phyloP scores from a whole-genome alignment of 1,140 invertebrate genomes.

The Vanessa atalanta region DNA sequence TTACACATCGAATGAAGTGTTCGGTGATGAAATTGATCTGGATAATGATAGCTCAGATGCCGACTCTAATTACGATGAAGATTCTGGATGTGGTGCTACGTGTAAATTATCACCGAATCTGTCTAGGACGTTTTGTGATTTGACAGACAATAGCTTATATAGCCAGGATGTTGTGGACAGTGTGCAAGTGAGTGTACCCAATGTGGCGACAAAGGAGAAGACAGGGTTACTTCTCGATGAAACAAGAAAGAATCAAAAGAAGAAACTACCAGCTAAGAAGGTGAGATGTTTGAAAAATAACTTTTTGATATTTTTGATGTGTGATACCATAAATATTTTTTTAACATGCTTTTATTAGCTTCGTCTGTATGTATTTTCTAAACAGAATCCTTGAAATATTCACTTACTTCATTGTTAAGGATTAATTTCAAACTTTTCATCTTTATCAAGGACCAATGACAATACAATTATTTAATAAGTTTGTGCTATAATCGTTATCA shows the following conservation, averaged over 20 bases:
- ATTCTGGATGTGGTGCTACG: slow-evolving; percentile 50
- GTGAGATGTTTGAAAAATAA: slow-evolving; percentile 38
- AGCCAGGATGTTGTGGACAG: slow-evolving; percentile 63
- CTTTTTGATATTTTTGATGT: too few relatives aligned
- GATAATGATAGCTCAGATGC: slow-evolving; percentile 41
- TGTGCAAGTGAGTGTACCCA: slow-evolving; percentile 37
- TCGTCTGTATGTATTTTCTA: too few relatives aligned
- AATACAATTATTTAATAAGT: too few relatives aligned
- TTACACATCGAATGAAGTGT: slow-evolving; percentile 68
- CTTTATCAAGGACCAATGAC: too few relatives aligned
- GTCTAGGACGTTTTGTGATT: slow-evolving; percentile 61
- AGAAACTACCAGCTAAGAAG: slow-evolving; percentile 53
- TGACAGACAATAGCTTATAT: slow-evolving; percentile 66
- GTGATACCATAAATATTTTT: too few relatives aligned
- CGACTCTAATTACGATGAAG: slow-evolving; percentile 58
- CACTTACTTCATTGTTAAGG: too few relatives aligned
- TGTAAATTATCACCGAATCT: slow-evolving; percentile 54
- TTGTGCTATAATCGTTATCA: too few relatives aligned
- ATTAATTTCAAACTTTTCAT: too few relatives aligned
- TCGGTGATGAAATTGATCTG: slow-evolving; percentile 48
- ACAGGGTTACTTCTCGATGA: slow-evolving; percentile 51
- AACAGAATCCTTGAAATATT: too few relatives aligned
- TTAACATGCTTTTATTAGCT: too few relatives aligned
- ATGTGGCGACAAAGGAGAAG: slow-evolving; percentile 22
- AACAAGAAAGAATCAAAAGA: slow-evolving; percentile 47